Evolutionary conservation across 2,888 invertebrate genomes (phyloP).

Genomic region (Celastrina argiolus): DNA sequence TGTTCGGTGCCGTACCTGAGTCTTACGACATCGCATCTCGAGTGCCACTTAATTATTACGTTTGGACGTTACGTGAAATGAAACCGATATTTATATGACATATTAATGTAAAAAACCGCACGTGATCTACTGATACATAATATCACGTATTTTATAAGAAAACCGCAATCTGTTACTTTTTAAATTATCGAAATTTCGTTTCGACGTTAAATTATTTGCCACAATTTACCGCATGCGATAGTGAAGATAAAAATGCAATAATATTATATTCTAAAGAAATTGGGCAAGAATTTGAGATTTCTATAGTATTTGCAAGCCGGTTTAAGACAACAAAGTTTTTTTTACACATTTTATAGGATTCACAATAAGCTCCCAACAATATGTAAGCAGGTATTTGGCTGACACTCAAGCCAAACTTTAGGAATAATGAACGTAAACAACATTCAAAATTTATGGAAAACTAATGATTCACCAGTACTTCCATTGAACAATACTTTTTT

Average conservation of each 20-base stretch:
- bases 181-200: slow-evolving; percentile 1
- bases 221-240: neutral
- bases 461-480: no score
- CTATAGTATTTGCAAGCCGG: neutral
- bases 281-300: neutral
- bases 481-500: no score
- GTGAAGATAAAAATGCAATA: neutral
- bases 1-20: slow-evolving; percentile 42
- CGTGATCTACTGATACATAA: neutral
- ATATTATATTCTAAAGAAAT: slow-evolving; percentile 7
- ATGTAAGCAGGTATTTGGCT: neutral
- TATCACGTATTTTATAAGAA: slow-evolving; percentile 18
- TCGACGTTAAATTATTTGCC: neutral
- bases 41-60: neutral
- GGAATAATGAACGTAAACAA: neutral
- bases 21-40: slow-evolving; percentile 6
- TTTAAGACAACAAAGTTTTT: neutral
- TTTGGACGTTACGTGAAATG: slow-evolving; percentile 15
- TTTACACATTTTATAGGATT: neutral
- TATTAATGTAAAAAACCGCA: neutral
- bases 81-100: slow-evolving; percentile 17
- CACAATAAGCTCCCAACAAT: neutral
- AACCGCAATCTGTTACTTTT: neutral
- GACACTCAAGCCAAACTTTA: neutral
- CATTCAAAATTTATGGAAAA: no score